Evolutionary conservation across 2,797 vertebrate species (phyloP).

Genomic region (Meriones psammophilus): DNA sequence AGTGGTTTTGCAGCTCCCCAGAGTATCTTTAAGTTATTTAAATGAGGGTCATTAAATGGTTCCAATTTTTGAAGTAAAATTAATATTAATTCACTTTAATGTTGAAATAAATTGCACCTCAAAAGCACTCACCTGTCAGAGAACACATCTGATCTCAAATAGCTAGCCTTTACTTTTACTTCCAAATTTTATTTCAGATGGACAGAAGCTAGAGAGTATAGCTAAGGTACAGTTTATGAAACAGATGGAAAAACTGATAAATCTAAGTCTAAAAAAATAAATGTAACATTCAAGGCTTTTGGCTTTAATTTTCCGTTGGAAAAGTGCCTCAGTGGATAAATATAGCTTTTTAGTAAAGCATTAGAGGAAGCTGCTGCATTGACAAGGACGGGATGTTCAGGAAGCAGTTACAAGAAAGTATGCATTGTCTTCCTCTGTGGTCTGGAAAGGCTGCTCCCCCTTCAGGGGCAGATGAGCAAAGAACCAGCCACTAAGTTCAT

Average conservation of each 20-base stretch:
- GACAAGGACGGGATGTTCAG: constrained; percentile 30
- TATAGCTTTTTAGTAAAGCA: constrained; percentile 49
- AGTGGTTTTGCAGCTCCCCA: constrained; percentile 13
- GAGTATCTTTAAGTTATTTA: constrained; percentile 53
- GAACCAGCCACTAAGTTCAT: too few relatives aligned
- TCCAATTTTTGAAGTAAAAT: constrained; percentile 58
- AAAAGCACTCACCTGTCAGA: constrained; percentile 46
- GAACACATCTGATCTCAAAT: neutral
- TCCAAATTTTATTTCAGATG: constrained; percentile 33
- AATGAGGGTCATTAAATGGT: constrained; percentile 53
- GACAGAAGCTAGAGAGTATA: neutral
- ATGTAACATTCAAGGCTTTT: neutral
- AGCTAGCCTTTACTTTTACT: neutral
- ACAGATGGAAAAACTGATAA: constrained; percentile 14
- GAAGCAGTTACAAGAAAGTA: neutral
- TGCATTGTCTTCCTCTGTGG: neutral
- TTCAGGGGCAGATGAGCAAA: too few relatives aligned
- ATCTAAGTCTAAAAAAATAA: neutral
- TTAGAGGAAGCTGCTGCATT: neutral
- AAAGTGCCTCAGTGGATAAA: neutral
- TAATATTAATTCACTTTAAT: constrained; percentile 47
- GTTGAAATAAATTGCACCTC: constrained; percentile 44
- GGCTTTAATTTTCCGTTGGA: constrained; percentile 39
- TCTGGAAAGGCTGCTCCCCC: too few relatives aligned
- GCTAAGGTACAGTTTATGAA: constrained; percentile 15